Conservation (phyloP, 2,888 invertebrate genomes). For the Temnothorax ravouxi region DNA sequence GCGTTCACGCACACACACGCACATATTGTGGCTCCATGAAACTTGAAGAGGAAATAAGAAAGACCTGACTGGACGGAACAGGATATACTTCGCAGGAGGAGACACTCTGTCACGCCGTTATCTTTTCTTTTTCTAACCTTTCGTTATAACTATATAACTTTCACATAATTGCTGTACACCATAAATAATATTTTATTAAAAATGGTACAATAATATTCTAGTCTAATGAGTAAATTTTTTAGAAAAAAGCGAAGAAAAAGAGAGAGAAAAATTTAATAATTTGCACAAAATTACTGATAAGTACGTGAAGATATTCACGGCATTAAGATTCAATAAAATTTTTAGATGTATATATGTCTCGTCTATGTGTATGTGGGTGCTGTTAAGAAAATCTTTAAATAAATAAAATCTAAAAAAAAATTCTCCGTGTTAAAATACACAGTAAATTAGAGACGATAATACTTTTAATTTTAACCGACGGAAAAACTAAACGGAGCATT, state of each 20-base stretch:
- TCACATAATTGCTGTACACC: background rate
- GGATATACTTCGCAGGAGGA: background rate
- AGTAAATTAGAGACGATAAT: background rate
- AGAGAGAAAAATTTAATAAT: background rate
- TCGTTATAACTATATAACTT: background rate
- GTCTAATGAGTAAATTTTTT: background rate
- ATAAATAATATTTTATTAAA: conserved; percentile 5
- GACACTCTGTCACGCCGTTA: background rate
- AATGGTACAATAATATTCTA: background rate
- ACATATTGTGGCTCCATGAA: background rate
- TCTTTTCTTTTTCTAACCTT: background rate
- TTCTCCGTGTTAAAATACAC: background rate
- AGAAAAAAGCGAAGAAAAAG: background rate
- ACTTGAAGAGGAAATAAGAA: background rate
- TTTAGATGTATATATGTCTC: background rate
- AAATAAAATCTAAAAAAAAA: conserved; percentile 1
- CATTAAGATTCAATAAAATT: background rate
- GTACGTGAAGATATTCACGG: background rate
- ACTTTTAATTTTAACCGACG: background rate
- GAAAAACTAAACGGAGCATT: conserved; percentile 17
- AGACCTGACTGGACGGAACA: background rate
- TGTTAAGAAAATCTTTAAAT: background rate
- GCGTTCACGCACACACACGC: conserved; percentile 23
- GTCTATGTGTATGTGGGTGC: background rate
- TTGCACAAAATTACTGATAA: background rate